These are phyloP conservation scores for Oxycera nigricornis DNA, from an alignment of 2,888 invertebrate genomes.

Conservation along the genomic window DNA sequence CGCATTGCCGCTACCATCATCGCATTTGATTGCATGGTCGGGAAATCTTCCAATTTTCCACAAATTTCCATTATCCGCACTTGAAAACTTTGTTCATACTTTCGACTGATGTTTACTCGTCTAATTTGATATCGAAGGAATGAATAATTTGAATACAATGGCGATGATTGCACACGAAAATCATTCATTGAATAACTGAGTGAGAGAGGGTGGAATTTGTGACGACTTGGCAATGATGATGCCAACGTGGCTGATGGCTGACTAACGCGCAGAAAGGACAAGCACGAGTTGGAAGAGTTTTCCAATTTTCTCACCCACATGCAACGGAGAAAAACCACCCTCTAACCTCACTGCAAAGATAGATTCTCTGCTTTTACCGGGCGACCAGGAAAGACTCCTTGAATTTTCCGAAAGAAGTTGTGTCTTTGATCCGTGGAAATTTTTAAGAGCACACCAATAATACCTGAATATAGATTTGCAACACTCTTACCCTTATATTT, in stretches of 20 bases:
- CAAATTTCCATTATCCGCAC: neutral
- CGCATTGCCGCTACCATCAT: neutral
- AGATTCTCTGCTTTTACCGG: neutral
- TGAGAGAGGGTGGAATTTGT: neutral
- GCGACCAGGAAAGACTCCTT: neutral
- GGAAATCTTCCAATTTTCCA: neutral
- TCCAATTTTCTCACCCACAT: too few relatives aligned
- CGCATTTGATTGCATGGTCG: neutral
- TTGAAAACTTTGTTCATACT: neutral
- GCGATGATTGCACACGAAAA: constrained; percentile 34
- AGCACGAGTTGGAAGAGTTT: too few relatives aligned
- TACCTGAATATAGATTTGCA: neutral
- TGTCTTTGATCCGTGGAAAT: neutral
- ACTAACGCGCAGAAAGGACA: too few relatives aligned
- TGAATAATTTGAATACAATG: constrained; percentile 40
- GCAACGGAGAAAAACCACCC: too few relatives aligned
- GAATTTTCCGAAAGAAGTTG: neutral
- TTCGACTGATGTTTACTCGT: constrained; percentile 25
- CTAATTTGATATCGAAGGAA: constrained; percentile 37
- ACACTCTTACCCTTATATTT: neutral
- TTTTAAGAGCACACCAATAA: neutral
- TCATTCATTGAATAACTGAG: neutral
- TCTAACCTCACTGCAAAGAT: too few relatives aligned
- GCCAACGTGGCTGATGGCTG: too few relatives aligned
- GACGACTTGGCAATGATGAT: too few relatives aligned